A percentile compares a stretch with the other conserved stretches of the same genome.
Evolutionary conservation across 30 jellyfish, hydroid and myxozoan species (phyloP).

Genomic region (Pseudorhiza aurosa): DNA sequence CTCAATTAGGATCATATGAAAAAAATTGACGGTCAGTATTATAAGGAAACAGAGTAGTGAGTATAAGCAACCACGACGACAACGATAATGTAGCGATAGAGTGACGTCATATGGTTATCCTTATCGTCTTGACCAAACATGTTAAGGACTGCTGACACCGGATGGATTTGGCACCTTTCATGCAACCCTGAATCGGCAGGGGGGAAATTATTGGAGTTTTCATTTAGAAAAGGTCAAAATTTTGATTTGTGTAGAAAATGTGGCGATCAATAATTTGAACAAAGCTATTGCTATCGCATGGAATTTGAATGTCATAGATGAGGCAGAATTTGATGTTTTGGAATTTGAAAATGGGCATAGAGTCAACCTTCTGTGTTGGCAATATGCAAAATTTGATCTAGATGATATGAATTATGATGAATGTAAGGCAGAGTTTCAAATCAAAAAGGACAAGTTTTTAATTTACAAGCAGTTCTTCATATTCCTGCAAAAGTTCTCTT

Average conservation of each 20-base stretch:
- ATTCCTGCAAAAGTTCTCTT: neutral
- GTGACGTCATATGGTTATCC: neutral
- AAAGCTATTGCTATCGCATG: conserved; percentile 9
- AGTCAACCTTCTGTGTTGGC: neutral
- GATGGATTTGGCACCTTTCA: neutral
- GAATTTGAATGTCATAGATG: conserved; percentile 5
- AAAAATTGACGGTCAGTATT: too few species aligned
- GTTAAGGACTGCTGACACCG: neutral
- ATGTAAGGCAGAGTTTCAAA: neutral
- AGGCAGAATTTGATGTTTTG: neutral
- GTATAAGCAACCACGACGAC: conserved; percentile 1
- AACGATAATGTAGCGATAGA: conserved; percentile 11
- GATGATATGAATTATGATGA: neutral
- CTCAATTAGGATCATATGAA: too few species aligned
- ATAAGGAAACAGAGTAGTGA: too few species aligned
- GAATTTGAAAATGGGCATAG: neutral
- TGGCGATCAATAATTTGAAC: neutral
- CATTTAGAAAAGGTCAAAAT: neutral
- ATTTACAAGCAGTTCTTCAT: neutral
- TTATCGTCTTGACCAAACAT: neutral
- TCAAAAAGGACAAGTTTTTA: neutral
- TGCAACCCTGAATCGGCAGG: too few species aligned
- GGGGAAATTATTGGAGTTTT: neutral
- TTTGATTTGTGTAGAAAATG: neutral
- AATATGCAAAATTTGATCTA: neutral